Evolutionary conservation across 2,113 vertebrate species (phyloP).

Genomic region (Thinocorus orbignyianus): DNA sequence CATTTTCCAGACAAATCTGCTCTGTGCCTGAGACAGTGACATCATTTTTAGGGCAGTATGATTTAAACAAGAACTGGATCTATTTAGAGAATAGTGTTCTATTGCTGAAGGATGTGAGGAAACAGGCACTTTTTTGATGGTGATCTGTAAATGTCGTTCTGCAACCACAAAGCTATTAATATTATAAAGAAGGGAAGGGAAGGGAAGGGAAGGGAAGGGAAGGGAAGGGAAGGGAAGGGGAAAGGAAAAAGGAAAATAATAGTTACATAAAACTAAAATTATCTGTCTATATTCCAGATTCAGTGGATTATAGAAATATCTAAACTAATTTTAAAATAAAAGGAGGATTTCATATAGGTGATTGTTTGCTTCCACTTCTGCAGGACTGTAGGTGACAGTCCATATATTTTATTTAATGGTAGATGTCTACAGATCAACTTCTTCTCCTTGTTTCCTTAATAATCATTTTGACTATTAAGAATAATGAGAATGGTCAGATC

Average conservation of each 20-base stretch:
- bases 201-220: no score
- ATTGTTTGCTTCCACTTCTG: background rate
- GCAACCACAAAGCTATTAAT: background rate
- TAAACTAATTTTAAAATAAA: background rate
- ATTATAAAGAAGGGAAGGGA: background rate
- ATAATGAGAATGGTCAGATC: background rate
- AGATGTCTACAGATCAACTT: background rate
- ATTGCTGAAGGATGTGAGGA: background rate
- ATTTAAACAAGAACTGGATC: background rate
- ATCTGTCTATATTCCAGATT: background rate
- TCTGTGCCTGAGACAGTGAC: background rate
- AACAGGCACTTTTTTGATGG: background rate
- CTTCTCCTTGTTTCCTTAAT: background rate
- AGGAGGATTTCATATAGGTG: background rate
- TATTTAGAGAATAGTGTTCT: background rate
- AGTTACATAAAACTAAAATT: background rate
- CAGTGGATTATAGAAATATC: background rate
- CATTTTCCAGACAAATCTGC: slow-evolving; percentile 12
- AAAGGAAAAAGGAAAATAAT: background rate
- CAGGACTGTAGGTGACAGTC: background rate
- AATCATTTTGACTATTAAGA: background rate
- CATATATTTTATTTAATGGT: background rate
- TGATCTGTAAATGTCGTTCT: background rate
- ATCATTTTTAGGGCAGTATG: background rate
- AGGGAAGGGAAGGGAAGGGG: fast-evolving